Percentiles rank a stretch among this genome's conserved stretches.
Evolutionary conservation across 92 coral and sea anemone species (phyloP).

Genomic region (Palythoa heliodiscus): DNA sequence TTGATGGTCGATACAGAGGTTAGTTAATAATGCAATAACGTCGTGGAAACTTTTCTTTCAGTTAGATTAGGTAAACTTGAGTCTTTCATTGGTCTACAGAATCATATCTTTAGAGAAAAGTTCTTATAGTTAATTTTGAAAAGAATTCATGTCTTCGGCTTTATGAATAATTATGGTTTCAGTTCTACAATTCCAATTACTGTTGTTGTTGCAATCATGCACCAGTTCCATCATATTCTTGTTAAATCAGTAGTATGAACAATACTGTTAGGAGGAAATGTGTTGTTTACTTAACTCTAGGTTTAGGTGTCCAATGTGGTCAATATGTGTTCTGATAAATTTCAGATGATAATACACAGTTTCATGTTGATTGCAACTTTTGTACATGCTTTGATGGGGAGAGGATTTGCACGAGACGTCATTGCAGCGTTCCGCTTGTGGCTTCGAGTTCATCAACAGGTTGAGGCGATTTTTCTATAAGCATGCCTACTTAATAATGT

Average conservation of each 20-base stretch:
- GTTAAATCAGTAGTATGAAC: neutral
- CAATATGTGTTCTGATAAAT: neutral
- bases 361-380: conserved; percentile 34
- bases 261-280: too few species aligned
- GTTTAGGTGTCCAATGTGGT: too few species aligned
- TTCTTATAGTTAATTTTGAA: neutral
- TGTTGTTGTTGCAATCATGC: neutral
- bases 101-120: neutral
- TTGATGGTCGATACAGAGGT: conserved; percentile 44
- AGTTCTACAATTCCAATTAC: neutral
- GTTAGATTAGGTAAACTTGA: neutral
- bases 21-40: neutral
- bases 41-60: neutral
- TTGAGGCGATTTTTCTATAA: conserved; percentile 4
- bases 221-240: neutral
- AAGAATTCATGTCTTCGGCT: neutral
- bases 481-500: too few species aligned
- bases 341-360: conserved; percentile 82
- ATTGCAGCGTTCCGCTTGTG: conserved; percentile 58
- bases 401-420: conserved; percentile 80
- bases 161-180: neutral
- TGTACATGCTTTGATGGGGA: conserved; percentile 27
- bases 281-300: too few species aligned
- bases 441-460: conserved; percentile 56
- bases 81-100: neutral